phyloP scores from a whole-genome alignment of 2,113 vertebrate species.

The Seriola aureovittata region DNA sequence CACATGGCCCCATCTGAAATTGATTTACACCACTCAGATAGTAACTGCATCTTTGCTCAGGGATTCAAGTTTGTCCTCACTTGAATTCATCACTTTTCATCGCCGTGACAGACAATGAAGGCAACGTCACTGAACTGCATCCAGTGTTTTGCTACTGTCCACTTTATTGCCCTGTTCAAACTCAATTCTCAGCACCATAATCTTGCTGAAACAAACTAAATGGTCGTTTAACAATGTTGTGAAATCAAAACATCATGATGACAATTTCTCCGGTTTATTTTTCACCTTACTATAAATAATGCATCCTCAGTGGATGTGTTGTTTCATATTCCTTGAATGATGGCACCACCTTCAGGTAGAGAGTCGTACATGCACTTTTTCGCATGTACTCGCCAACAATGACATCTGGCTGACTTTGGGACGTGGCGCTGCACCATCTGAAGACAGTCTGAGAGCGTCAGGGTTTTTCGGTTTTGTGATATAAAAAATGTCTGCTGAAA shows the following conservation, averaged over 20 bases:
- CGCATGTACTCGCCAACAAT: background rate
- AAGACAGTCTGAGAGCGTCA: background rate
- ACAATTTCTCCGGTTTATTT: background rate
- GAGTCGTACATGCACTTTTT: slow-evolving; percentile 3
- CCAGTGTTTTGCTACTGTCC: background rate
- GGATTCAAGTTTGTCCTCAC: background rate
- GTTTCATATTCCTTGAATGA: background rate
- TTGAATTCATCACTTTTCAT: background rate
- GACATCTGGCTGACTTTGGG: slow-evolving; percentile 1
- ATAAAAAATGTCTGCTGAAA: background rate
- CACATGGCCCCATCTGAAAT: slow-evolving; percentile 37
- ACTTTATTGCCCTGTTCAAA: background rate
- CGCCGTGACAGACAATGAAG: background rate
- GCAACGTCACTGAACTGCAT: background rate
- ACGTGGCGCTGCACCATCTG: slow-evolving; percentile 19
- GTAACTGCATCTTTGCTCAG: background rate
- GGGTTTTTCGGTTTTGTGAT: background rate
- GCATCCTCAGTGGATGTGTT: background rate
- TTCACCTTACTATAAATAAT: too few species aligned
- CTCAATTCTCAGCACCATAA: too few species aligned
- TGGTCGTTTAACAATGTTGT: background rate
- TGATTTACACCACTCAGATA: slow-evolving; percentile 26
- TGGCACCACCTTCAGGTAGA: slow-evolving; percentile 57
- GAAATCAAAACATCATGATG: background rate
- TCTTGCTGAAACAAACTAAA: background rate